Percentiles rank a stretch among this genome's conserved stretches.
Evolutionary conservation across 2,888 invertebrate species (phyloP).

Genomic region (Trimorus sp.): DNA sequence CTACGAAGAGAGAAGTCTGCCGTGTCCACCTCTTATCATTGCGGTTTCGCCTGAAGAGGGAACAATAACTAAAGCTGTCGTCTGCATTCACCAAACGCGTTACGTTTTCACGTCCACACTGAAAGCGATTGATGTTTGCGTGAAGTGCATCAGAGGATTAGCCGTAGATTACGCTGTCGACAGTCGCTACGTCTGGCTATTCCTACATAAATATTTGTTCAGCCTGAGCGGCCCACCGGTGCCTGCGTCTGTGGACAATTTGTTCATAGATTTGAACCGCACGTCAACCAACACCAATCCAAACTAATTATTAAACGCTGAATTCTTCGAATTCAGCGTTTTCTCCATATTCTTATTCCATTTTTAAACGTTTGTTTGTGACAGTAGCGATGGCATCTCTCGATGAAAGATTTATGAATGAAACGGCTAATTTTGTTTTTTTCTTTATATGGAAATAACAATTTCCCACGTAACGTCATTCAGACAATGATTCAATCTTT

Average conservation of each 20-base stretch:
- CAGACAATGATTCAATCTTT: slow-evolving; percentile 24
- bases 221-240: too few relatives aligned
- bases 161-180: too few relatives aligned
- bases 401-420: slow-evolving; percentile 17
- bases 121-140: not conserved
- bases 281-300: too few relatives aligned
- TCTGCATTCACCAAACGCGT: not conserved
- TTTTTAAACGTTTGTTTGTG: too few relatives aligned
- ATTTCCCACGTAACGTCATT: slow-evolving; percentile 33
- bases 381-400: not conserved
- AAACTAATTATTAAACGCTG: too few relatives aligned
- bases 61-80: not conserved
- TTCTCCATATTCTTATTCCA: too few relatives aligned
- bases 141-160: not conserved
- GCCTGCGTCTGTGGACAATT: too few relatives aligned
- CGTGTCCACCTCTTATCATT: not conserved
- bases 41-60: not conserved
- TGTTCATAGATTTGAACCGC: too few relatives aligned
- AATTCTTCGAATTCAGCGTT: too few relatives aligned
- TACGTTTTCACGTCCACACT: not conserved
- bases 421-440: slow-evolving; percentile 19
- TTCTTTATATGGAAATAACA: slow-evolving; percentile 10
- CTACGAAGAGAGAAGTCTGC: not conserved
- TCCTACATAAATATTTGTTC: too few relatives aligned
- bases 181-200: too few relatives aligned